Evolutionary conservation across 2,888 invertebrate species (phyloP).

Genomic region (Caenorhabditis wallacei): DNA sequence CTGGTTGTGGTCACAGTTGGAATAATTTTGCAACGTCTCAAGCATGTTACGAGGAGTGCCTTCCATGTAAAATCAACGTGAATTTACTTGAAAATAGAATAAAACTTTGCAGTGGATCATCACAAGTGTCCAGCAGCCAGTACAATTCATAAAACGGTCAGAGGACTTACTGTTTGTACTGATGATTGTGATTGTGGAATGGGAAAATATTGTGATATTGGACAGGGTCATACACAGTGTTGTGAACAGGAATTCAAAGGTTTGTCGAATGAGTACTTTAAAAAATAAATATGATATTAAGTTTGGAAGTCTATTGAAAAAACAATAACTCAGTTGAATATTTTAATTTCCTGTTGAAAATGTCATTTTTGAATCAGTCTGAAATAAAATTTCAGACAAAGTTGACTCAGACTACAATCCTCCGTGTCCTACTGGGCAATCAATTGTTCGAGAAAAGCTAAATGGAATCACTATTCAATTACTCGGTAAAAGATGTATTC

Average conservation of each 20-base stretch:
- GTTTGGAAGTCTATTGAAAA: no score
- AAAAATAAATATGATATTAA: not conserved
- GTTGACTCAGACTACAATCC: slow-evolving; percentile 65
- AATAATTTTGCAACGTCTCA: slow-evolving; percentile 59
- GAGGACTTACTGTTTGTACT: slow-evolving; percentile 3
- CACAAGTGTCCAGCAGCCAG: slow-evolving; percentile 57
- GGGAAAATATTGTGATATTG: slow-evolving; percentile 47
- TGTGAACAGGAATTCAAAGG: slow-evolving; percentile 38
- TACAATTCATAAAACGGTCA: slow-evolving; percentile 19
- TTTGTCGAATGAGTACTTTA: not conserved
- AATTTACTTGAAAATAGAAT: not conserved
- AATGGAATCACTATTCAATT: slow-evolving; percentile 62
- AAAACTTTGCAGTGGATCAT: slow-evolving; percentile 42
- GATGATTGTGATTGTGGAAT: slow-evolving; percentile 49
- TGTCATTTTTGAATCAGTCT: no score
- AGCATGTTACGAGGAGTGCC: slow-evolving; percentile 58
- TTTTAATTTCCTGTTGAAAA: no score
- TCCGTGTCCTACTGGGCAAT: slow-evolving; percentile 53
- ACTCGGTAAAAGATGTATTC: slow-evolving; percentile 65
- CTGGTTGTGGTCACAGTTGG: slow-evolving; percentile 66
- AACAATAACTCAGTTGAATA: no score
- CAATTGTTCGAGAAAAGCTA: slow-evolving; percentile 53
- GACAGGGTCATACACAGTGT: slow-evolving; percentile 38
- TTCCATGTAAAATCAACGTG: slow-evolving; percentile 62
- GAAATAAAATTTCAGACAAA: slow-evolving; percentile 33